phyloP scores from a whole-genome alignment of 2,888 invertebrate species.

The Metopia argyrocephala region DNA sequence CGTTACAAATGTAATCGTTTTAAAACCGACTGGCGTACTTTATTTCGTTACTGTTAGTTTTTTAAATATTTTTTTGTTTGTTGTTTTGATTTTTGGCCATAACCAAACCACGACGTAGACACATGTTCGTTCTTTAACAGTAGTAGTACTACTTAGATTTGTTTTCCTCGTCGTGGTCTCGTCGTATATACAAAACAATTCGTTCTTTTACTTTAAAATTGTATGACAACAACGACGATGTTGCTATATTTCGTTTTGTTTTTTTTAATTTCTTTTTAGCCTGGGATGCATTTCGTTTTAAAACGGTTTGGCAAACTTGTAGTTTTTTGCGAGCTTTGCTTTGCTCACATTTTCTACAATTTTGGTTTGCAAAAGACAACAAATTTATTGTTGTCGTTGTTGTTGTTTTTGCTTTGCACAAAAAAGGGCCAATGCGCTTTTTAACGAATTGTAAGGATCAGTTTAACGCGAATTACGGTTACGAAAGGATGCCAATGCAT shows the following conservation, averaged over 20 bases:
- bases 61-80: no score
- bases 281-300: constrained; percentile 60
- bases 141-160: constrained; percentile 21
- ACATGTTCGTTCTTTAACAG: constrained; percentile 51
- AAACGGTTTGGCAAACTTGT: constrained; percentile 22
- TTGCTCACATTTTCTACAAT: constrained; percentile 22
- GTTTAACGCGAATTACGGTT: constrained; percentile 78
- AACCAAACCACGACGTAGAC: constrained; percentile 39
- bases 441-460: constrained; percentile 77
- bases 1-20: constrained; percentile 46
- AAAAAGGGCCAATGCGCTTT: constrained; percentile 72
- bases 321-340: constrained; percentile 28
- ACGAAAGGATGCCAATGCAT: constrained; percentile 75
- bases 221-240: constrained; percentile 26
- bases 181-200: constrained; percentile 38
- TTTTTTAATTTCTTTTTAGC: constrained; percentile 43
- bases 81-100: constrained; percentile 12
- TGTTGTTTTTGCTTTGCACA: constrained; percentile 55
- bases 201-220: constrained; percentile 41
- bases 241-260: background rate
- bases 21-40: constrained; percentile 22
- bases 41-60: background rate
- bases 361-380: constrained; percentile 66
- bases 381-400: constrained; percentile 38
- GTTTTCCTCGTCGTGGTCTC: constrained; percentile 51